phyloP scores from a whole-genome alignment of 2,113 vertebrate genomes.

The Ceratotherium simum region DNA sequence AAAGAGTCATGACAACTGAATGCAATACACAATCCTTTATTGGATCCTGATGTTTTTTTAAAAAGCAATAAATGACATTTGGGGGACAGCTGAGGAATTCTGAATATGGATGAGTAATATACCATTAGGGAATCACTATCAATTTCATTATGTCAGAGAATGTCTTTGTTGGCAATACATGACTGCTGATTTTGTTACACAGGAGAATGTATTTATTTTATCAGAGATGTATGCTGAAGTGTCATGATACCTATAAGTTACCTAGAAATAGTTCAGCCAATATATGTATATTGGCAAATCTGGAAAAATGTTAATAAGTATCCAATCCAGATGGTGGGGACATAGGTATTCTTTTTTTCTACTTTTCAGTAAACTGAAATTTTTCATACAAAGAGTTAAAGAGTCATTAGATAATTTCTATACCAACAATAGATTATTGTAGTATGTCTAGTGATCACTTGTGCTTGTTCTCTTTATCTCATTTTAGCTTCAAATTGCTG shows the following conservation, averaged over 20 bases:
- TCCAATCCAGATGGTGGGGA: not conserved
- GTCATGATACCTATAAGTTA: not conserved
- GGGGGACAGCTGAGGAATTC: constrained; percentile 37
- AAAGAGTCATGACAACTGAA: constrained; percentile 30
- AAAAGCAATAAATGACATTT: constrained; percentile 32
- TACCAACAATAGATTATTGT: constrained; percentile 2
- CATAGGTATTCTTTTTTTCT: constrained; percentile 29
- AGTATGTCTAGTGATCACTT: not conserved
- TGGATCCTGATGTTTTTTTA: constrained; percentile 10
- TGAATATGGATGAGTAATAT: not conserved
- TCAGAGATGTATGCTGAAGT: not conserved
- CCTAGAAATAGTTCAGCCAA: constrained; percentile 29
- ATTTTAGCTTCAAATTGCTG: constrained; percentile 60
- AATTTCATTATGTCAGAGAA: constrained; percentile 10
- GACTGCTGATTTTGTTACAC: not conserved
- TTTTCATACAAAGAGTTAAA: constrained; percentile 29
- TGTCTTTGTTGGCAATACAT: not conserved
- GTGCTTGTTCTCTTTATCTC: not conserved
- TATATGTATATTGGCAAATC: not conserved
- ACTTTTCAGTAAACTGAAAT: constrained; percentile 42
- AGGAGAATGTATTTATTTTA: constrained; percentile 16
- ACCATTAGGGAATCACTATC: not conserved
- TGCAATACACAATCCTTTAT: constrained; percentile 3
- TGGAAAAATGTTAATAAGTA: constrained; percentile 34
- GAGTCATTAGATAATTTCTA: constrained; percentile 39